Conservation (phyloP, 1,140 invertebrate species). For the Bombus ignitus region DNA sequence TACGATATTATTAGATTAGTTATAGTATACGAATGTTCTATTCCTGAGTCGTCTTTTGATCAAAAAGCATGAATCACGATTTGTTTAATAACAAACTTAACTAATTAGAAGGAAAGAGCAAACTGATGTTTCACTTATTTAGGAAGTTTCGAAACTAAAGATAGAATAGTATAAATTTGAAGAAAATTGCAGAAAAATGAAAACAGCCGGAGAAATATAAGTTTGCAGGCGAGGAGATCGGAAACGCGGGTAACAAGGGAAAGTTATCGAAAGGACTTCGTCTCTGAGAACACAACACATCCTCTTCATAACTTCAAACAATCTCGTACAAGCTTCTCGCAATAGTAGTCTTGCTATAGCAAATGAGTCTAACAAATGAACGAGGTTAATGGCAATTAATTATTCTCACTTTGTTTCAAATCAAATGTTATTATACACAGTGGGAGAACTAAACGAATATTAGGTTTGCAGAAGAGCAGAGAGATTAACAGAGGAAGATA, state of each 20-base stretch:
- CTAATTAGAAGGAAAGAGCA: not conserved
- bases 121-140: not conserved
- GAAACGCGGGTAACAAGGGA: not conserved
- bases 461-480: not conserved
- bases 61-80: not conserved
- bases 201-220: not conserved
- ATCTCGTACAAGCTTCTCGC: not conserved
- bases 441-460: not conserved
- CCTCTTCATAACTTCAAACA: not conserved
- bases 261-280: not conserved
- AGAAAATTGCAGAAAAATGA: not conserved
- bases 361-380: not conserved
- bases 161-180: not conserved
- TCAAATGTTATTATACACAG: not conserved
- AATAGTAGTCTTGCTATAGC: not conserved
- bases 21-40: not conserved
- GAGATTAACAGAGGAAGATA: not conserved
- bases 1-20: not conserved
- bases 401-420: conserved; percentile 12
- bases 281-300: not conserved
- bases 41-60: not conserved
- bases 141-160: not conserved
- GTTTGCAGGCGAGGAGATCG: not conserved
- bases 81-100: too few species aligned
- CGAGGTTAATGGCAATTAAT: conserved; percentile 36